phyloP scores from a whole-genome alignment of 2,797 vertebrate genomes.

The Lycodopsis pacificus region DNA sequence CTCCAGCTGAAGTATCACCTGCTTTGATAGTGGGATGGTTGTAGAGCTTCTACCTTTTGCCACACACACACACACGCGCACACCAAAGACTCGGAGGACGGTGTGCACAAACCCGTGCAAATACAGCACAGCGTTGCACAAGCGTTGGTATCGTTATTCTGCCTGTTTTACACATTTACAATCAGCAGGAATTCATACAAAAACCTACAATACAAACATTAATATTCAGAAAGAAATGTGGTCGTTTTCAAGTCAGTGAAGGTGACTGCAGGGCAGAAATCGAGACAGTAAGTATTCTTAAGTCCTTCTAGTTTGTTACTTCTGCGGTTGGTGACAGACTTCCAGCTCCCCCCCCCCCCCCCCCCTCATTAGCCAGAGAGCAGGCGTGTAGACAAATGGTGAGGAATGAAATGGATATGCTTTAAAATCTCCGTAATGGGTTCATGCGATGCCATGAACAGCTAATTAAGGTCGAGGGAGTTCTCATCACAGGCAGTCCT shows the following conservation, averaged over 20 bases:
- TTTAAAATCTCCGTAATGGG: slow-evolving; percentile 83
- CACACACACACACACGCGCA: slow-evolving; percentile 2
- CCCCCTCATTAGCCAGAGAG: slow-evolving; percentile 75
- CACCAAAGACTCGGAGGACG: slow-evolving; percentile 6
- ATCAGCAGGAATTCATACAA: slow-evolving; percentile 19
- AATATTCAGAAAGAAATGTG: slow-evolving; percentile 45
- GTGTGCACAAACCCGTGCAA: slow-evolving; percentile 1
- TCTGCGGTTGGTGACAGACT: slow-evolving; percentile 35
- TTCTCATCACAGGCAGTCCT: slow-evolving; percentile 70
- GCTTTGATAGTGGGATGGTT: slow-evolving; percentile 71
- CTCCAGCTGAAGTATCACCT: slow-evolving; percentile 74
- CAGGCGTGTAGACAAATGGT: slow-evolving; percentile 75
- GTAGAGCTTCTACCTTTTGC: slow-evolving; percentile 44
- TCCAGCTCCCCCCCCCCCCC: slow-evolving; percentile 19
- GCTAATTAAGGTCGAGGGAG: slow-evolving; percentile 84
- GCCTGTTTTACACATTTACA: slow-evolving; percentile 24
- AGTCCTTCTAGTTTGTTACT: slow-evolving; percentile 47
- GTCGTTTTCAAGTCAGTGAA: slow-evolving; percentile 35
- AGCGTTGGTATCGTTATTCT: slow-evolving; percentile 6
- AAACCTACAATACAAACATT: slow-evolving; percentile 23
- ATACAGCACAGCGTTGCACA: neutral
- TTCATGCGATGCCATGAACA: slow-evolving; percentile 80
- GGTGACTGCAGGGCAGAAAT: slow-evolving; percentile 52
- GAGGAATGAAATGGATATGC: slow-evolving; percentile 83
- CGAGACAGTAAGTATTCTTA: slow-evolving; percentile 42